Conservation (phyloP, 2,113 vertebrate genomes). For the Dissostichus mawsoni region DNA sequence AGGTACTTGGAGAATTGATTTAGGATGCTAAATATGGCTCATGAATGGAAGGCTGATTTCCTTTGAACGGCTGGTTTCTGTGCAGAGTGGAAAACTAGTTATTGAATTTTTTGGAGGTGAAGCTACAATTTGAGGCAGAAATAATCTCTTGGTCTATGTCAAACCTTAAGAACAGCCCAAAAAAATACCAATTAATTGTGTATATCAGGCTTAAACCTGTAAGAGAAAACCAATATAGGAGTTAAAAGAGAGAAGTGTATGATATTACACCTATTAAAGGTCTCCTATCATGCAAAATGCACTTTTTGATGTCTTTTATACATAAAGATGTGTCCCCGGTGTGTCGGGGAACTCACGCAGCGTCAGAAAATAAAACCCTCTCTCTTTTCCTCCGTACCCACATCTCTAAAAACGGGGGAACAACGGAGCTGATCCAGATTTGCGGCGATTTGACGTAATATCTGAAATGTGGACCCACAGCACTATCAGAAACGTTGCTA, state of each 20-base stretch:
- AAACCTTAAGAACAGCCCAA: neutral
- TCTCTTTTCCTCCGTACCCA: too few relatives aligned
- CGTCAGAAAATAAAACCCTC: too few relatives aligned
- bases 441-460: too few relatives aligned
- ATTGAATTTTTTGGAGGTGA: neutral
- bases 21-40: conserved; percentile 18
- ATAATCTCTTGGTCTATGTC: neutral
- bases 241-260: neutral
- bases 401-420: too few relatives aligned
- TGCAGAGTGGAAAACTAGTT: neutral
- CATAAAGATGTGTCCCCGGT: too few relatives aligned
- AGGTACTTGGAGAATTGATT: conserved; percentile 11
- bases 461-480: too few relatives aligned
- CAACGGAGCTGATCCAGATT: too few relatives aligned
- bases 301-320: too few relatives aligned
- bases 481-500: too few relatives aligned
- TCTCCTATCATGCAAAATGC: too few relatives aligned
- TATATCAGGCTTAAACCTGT: neutral
- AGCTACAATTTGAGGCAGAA: neutral
- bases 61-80: neutral
- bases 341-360: too few relatives aligned
- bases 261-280: neutral
- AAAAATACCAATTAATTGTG: neutral
- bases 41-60: neutral
- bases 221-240: neutral